These are phyloP conservation scores for Plotosus lineatus DNA, from an alignment of 2,113 vertebrate species.

Conservation along the genomic window DNA sequence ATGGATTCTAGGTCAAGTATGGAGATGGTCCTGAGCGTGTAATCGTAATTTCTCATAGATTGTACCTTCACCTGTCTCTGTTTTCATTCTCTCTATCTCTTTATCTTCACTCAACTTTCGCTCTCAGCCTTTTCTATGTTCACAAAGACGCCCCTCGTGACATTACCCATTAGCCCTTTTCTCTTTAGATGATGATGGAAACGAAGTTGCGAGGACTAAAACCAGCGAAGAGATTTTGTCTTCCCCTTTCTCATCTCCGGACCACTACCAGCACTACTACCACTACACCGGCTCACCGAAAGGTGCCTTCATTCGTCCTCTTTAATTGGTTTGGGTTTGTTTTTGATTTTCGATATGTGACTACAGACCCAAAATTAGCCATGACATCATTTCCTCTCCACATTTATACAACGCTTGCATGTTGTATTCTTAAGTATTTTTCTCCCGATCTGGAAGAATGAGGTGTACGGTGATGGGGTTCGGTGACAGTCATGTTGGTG, in stretches of 20 bases:
- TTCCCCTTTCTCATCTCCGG: constrained; percentile 82
- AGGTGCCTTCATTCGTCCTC: constrained; percentile 51
- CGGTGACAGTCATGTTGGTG: too few species aligned
- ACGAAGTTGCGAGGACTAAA: constrained; percentile 81
- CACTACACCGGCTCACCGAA: constrained; percentile 85
- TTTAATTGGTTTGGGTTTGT: too few species aligned
- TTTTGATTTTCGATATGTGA: background rate
- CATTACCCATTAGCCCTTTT: constrained; percentile 15
- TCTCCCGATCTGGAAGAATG: too few species aligned
- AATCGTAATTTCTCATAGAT: too few species aligned
- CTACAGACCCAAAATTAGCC: too few species aligned
- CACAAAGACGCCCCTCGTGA: background rate
- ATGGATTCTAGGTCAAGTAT: too few species aligned
- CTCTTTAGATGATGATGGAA: constrained; percentile 67
- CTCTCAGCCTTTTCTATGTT: background rate
- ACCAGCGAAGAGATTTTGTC: constrained; percentile 86
- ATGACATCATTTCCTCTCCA: too few species aligned
- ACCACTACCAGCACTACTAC: constrained; percentile 86
- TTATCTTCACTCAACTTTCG: constrained; percentile 26
- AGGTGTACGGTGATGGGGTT: too few species aligned
- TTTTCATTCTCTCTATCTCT: constrained; percentile 33
- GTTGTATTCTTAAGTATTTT: too few species aligned
- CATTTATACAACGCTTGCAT: too few species aligned
- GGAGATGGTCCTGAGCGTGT: too few species aligned
- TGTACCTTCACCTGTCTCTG: too few species aligned